Evolutionary conservation across 2,113 vertebrate genomes (phyloP).

Genomic region (Sardina pilchardus): DNA sequence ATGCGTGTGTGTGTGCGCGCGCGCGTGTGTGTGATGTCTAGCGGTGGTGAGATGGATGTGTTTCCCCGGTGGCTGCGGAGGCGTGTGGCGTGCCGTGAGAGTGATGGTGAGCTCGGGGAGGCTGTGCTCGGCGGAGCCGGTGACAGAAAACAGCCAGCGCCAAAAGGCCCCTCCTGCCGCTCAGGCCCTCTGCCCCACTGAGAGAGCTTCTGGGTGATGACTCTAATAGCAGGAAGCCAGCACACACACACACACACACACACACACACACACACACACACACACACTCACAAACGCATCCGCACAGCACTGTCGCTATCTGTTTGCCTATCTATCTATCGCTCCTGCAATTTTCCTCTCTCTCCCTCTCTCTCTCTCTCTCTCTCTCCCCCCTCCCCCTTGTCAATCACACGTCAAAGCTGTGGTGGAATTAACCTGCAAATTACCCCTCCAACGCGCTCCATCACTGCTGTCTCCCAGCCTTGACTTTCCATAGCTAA

Average conservation of each 20-base stretch:
- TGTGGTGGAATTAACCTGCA: not conserved
- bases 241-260: constrained; percentile 29
- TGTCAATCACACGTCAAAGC: not conserved
- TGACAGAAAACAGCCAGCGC: constrained; percentile 66
- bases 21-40: not conserved
- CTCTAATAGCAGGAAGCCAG: constrained; percentile 52
- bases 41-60: constrained; percentile 63
- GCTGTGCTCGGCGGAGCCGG: constrained; percentile 53
- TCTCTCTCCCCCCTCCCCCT: not conserved
- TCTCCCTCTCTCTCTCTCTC: constrained; percentile 17
- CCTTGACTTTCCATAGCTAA: not conserved
- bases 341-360: not conserved
- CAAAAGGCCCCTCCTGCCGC: constrained; percentile 49
- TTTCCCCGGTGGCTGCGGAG: constrained; percentile 60
- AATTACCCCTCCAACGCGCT: not conserved
- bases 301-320: not conserved
- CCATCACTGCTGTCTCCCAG: not conserved
- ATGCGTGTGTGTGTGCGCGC: not conserved
- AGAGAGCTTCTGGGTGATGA: constrained; percentile 59
- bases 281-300: not conserved
- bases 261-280: constrained; percentile 6
- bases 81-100: constrained; percentile 64
- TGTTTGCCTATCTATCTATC: constrained; percentile 3
- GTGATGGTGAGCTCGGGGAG: constrained; percentile 57
- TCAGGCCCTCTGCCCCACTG: constrained; percentile 33